A percentile compares a stretch with the other conserved stretches of the same genome.
phyloP scores from a whole-genome alignment of 2,113 vertebrate species.

The Mobula hypostoma region DNA sequence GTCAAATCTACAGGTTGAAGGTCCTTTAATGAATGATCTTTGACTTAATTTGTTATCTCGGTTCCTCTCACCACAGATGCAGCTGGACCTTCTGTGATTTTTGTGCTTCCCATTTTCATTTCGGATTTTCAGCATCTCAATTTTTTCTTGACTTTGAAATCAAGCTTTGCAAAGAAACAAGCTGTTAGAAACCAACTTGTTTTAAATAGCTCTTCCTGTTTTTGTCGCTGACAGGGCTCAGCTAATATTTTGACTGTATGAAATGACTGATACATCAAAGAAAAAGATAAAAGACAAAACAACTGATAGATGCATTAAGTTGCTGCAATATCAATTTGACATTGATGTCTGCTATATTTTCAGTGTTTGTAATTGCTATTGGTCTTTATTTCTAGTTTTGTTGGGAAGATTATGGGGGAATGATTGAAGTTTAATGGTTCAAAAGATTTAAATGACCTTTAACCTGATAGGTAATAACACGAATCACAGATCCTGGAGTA shows the following conservation, averaged over 20 bases:
- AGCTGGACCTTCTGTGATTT: no score
- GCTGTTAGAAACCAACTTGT: no score
- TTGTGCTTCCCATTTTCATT: no score
- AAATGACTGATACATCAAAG: neutral
- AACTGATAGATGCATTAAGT: neutral
- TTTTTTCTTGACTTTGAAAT: no score
- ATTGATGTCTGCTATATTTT: neutral
- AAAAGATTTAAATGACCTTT: neutral
- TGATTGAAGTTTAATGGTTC: neutral
- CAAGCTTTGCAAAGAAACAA: no score
- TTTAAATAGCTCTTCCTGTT: no score
- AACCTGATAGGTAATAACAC: neutral
- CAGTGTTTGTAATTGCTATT: neutral
- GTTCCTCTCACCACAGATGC: no score
- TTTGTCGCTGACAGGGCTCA: neutral
- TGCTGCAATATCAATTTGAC: neutral
- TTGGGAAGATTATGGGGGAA: neutral
- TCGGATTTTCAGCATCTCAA: no score
- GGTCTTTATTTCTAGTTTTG: neutral
- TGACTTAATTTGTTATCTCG: neutral
- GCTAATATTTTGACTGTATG: neutral
- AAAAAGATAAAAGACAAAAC: neutral
- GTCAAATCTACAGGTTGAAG: neutral
- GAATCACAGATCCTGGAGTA: neutral
- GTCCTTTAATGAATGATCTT: no score